Percentiles rank a stretch among this genome's conserved stretches.
Evolutionary conservation across 92 coral and sea anemone species (phyloP).

Genomic region (Phenganax subtilis): DNA sequence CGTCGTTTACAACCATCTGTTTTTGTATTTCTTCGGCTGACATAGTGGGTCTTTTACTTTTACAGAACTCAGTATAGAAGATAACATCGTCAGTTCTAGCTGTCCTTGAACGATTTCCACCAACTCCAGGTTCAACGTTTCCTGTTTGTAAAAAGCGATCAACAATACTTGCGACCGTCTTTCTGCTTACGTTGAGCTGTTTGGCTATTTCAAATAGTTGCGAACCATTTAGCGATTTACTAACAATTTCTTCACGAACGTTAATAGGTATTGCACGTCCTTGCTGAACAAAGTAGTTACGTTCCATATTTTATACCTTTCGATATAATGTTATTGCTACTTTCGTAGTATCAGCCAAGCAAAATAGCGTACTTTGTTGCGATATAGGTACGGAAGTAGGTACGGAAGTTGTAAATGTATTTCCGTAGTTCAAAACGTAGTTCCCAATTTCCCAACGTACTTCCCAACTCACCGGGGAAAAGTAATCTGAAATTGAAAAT

Average conservation of each 20-base stretch:
- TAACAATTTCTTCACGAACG: constrained; percentile 6
- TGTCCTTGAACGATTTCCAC: constrained; percentile 12
- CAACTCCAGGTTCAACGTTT: neutral
- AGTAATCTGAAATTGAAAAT: too few relatives aligned
- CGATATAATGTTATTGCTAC: too few relatives aligned
- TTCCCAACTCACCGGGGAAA: too few relatives aligned
- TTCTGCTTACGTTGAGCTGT: neutral
- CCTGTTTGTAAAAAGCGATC: neutral
- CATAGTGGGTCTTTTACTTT: constrained; percentile 55
- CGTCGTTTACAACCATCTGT: constrained; percentile 41
- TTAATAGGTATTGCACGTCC: neutral
- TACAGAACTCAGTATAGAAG: constrained; percentile 49
- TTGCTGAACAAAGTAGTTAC: neutral
- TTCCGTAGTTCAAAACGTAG: too few relatives aligned
- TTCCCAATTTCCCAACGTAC: too few relatives aligned
- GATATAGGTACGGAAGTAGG: too few relatives aligned
- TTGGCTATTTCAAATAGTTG: constrained; percentile 3
- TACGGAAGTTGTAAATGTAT: too few relatives aligned
- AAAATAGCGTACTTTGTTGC: too few relatives aligned
- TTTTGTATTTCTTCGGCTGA: constrained; percentile 48
- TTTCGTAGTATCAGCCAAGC: too few relatives aligned
- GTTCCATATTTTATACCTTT: neutral
- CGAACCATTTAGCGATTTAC: neutral
- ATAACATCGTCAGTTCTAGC: constrained; percentile 56
- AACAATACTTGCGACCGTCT: constrained; percentile 2